Evolutionary conservation across 1,140 invertebrate genomes (phyloP), one percentile per base, ranked within the genome.

Genomic region (Limonius californicus): DNA sequence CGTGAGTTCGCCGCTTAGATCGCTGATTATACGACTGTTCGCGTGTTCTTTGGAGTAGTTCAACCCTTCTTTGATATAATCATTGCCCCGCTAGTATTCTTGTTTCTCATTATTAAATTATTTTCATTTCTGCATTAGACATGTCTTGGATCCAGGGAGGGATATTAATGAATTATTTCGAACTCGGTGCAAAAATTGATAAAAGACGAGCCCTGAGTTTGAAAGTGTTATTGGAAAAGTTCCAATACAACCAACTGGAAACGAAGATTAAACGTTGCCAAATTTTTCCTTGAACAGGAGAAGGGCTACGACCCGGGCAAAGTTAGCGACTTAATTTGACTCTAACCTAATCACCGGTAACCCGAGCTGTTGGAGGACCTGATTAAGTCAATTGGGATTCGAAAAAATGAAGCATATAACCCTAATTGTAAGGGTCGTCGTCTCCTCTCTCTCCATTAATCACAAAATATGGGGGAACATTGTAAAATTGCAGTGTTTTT

Each of bases 61-160:
- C 67, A 75, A 72, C 73, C 74, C 72, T 74, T 73, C 75, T 75
- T 75, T 75, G 74, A 76, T 76, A 73, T 75, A 74, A 39, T 39
- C 74, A 76, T 76, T 72, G 70, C 70, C 67, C 71, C 67, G 62
- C 67, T 72, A 65, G 68, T 68, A 71, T 71, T 70, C 72, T 72
- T 69, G 74, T 73, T 76, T 76, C 75, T 76, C 76, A 76, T 76
- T 76, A 76, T 76, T 76, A 76, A 74, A 76, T 76, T 76, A 76
- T 76, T 76, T 76, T 76, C 75, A 74, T 76, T 76, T 76, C 75
- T 75, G 73, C 68, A 68, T 64, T 60, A 73, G 74, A 76, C 74
- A 70, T 70, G 72, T 74, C 45, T 50, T 50, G 3, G 45, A 14
- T 14, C n/a, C 3, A 50, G 20, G 14, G 16, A 18, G 45, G 20